A percentile compares a stretch with the other conserved stretches of the same genome.
phyloP scores from a whole-genome alignment of 2,888 invertebrate species.

The Pyrocoelia pectoralis region DNA sequence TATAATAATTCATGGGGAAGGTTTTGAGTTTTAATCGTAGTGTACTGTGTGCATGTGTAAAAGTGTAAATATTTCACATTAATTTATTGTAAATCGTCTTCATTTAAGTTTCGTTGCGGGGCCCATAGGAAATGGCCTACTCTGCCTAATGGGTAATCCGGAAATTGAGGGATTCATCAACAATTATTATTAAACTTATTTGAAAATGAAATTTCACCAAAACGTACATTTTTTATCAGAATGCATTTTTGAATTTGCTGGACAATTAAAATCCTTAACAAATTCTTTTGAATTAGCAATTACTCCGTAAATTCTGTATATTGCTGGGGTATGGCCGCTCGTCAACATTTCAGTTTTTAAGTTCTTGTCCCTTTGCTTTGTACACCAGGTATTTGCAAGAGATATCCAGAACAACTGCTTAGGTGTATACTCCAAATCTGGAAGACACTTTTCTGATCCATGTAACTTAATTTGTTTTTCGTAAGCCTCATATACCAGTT shows the following conservation, averaged over 20 bases:
- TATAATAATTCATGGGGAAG: too few relatives aligned
- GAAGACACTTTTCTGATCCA: constrained; percentile 12
- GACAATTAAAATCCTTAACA: constrained; percentile 27
- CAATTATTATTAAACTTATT: too few relatives aligned
- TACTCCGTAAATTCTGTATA: constrained; percentile 9
- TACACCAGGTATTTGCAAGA: constrained; percentile 18
- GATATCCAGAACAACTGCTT: constrained; percentile 29
- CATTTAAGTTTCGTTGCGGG: too few relatives aligned
- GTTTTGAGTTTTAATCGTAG: too few relatives aligned
- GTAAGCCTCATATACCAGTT: constrained; percentile 21
- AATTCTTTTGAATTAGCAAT: constrained; percentile 20
- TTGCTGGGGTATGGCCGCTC: constrained; percentile 13
- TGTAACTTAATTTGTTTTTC: constrained; percentile 9
- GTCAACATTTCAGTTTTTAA: constrained; percentile 3
- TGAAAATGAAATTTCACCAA: too few relatives aligned
- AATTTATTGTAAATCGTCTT: too few relatives aligned
- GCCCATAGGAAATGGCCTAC: too few relatives aligned
- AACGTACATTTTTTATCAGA: constrained; percentile 8
- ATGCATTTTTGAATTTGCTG: constrained; percentile 18
- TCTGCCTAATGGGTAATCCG: too few relatives aligned
- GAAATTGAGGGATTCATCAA: too few relatives aligned
- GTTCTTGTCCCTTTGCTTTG: constrained; percentile 8
- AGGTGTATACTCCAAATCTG: constrained; percentile 19
- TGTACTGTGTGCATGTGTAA: too few relatives aligned
- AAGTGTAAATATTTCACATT: too few relatives aligned